Conservation (phyloP, 2,113 vertebrate genomes). For the Loxodonta africana region DNA sequence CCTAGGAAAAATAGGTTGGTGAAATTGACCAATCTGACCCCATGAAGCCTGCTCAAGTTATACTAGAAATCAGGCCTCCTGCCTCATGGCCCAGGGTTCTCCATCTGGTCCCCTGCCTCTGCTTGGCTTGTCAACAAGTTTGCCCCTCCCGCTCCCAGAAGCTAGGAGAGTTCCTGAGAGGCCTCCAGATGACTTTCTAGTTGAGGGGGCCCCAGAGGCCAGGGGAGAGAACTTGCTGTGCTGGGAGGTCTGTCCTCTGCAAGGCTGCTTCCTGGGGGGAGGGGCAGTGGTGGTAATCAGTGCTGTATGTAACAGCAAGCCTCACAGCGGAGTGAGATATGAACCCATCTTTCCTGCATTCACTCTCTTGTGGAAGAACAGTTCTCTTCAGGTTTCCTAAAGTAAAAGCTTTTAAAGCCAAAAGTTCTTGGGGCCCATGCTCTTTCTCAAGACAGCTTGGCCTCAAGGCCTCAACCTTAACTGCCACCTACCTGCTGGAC, state of each 20-base stretch:
- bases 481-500: conserved; percentile 93
- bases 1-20: background rate
- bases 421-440: background rate
- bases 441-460: conserved; percentile 30
- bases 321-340: background rate
- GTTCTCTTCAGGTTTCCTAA: background rate
- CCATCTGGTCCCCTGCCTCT: background rate
- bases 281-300: background rate
- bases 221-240: background rate
- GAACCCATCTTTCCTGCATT: background rate
- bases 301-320: background rate
- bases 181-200: background rate
- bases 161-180: background rate
- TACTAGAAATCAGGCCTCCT: conserved; percentile 33
- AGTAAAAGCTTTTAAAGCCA: background rate
- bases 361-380: background rate
- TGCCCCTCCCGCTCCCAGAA: conserved; percentile 53
- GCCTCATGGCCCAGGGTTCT: background rate
- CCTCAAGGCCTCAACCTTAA: background rate
- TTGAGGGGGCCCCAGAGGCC: background rate
- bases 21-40: background rate
- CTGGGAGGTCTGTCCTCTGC: background rate
- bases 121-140: background rate
- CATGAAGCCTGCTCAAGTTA: conserved; percentile 19
- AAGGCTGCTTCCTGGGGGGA: background rate